Evolutionary conservation across 2,113 vertebrate genomes (phyloP).

Genomic region (Peromyscus leucopus): DNA sequence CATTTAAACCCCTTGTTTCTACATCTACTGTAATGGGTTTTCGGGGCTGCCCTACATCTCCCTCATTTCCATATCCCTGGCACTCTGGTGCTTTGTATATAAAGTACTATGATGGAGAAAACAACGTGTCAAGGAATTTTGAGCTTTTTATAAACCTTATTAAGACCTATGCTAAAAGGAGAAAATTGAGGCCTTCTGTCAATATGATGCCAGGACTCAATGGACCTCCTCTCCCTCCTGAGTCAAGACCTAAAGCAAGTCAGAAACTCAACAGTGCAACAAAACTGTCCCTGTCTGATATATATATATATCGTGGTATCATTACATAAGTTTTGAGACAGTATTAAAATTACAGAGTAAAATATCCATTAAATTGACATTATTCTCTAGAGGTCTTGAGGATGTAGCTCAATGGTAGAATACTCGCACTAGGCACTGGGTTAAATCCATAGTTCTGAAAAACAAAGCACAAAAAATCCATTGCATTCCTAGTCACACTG

Average conservation of each 20-base stretch:
- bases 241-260: not conserved
- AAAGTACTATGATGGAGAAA: not conserved
- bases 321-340: not conserved
- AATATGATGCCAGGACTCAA: not conserved
- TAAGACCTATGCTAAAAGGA: not conserved
- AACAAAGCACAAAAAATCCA: not conserved
- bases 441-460: not conserved
- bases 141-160: not conserved
- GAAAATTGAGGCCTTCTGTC: not conserved
- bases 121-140: not conserved
- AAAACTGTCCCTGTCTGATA: not conserved
- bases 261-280: not conserved
- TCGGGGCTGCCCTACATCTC: not conserved
- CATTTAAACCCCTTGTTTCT: conserved; percentile 25
- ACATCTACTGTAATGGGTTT: not conserved
- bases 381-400: not conserved
- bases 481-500: not conserved
- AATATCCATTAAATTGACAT: not conserved
- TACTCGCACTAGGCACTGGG: not conserved
- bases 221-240: not conserved
- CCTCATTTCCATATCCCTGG: not conserved
- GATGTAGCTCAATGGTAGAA: not conserved
- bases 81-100: not conserved
- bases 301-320: not conserved
- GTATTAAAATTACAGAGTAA: conserved; percentile 20